Conservation (phyloP, 2,797 vertebrate genomes). For the Hippoglossus hippoglossus region DNA sequence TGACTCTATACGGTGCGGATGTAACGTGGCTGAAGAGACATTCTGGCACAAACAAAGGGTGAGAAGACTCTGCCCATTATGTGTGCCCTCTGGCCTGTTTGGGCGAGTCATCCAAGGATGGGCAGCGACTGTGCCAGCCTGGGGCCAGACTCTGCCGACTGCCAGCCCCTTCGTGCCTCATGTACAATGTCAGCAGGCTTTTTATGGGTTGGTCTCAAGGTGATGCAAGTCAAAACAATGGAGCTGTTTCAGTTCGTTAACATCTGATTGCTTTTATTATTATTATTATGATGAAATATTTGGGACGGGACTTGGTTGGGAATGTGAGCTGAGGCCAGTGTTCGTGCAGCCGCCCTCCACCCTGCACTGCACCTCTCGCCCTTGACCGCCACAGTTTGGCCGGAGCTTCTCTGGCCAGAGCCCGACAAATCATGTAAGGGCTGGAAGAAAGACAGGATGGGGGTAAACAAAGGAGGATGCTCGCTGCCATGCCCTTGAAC, state of each 20-base stretch:
- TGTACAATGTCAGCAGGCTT: slow-evolving; percentile 40
- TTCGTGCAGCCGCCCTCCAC: slow-evolving; percentile 35
- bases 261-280: not conserved
- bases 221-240: too few relatives aligned
- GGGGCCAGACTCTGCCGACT: slow-evolving; percentile 58
- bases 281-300: not conserved
- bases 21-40: slow-evolving; percentile 59
- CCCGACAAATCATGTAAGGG: slow-evolving; percentile 60
- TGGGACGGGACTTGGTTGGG: not conserved
- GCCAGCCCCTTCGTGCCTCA: slow-evolving; percentile 69
- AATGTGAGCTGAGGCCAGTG: slow-evolving; percentile 9
- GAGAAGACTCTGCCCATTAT: slow-evolving; percentile 76
- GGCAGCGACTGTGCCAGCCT: slow-evolving; percentile 60
- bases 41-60: slow-evolving; percentile 75
- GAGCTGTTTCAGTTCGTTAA: not conserved
- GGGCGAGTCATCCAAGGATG: slow-evolving; percentile 74
- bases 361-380: slow-evolving; percentile 45
- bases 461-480: slow-evolving; percentile 66
- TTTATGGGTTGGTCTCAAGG: slow-evolving; percentile 14
- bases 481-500: slow-evolving; percentile 72
- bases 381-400: slow-evolving; percentile 67
- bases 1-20: slow-evolving; percentile 62
- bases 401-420: slow-evolving; percentile 58
- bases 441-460: slow-evolving; percentile 66
- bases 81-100: slow-evolving; percentile 74